Conservation (phyloP, 2,797 vertebrate genomes). For the Anguilla obscura region DNA sequence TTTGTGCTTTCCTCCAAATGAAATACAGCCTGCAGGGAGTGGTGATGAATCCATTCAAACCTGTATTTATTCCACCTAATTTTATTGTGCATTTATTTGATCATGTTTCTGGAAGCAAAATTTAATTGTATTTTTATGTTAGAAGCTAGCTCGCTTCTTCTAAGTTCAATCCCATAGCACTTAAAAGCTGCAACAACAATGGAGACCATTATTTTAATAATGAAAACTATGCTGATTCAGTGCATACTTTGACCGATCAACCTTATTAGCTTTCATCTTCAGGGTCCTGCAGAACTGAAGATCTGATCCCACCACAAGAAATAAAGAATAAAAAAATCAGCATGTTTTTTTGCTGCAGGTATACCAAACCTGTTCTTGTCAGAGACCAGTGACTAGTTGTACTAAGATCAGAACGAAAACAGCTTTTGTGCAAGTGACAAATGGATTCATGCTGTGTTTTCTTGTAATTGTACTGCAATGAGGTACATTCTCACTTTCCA, state of each 20-base stretch:
- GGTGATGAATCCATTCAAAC: background rate
- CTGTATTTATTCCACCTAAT: background rate
- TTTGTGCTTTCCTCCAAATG: background rate
- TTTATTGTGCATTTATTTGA: background rate
- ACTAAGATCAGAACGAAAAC: background rate
- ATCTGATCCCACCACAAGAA: background rate
- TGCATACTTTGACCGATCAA: background rate
- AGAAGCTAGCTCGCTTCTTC: background rate
- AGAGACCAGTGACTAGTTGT: background rate
- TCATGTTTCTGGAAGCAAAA: background rate
- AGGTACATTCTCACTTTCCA: background rate
- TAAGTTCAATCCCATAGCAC: background rate
- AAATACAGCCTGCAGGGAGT: background rate
- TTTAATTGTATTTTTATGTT: conserved; percentile 7
- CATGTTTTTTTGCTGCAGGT: background rate
- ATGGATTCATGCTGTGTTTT: background rate
- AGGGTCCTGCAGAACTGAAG: background rate
- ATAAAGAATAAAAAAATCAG: background rate
- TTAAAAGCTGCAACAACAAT: background rate
- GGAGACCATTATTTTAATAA: background rate
- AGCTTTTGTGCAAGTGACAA: background rate
- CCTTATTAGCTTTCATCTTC: background rate
- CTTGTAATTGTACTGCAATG: background rate
- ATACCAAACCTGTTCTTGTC: background rate
- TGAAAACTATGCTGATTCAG: background rate